phyloP scores from a whole-genome alignment of 2,888 invertebrate species.

The Phorcus lineatus region DNA sequence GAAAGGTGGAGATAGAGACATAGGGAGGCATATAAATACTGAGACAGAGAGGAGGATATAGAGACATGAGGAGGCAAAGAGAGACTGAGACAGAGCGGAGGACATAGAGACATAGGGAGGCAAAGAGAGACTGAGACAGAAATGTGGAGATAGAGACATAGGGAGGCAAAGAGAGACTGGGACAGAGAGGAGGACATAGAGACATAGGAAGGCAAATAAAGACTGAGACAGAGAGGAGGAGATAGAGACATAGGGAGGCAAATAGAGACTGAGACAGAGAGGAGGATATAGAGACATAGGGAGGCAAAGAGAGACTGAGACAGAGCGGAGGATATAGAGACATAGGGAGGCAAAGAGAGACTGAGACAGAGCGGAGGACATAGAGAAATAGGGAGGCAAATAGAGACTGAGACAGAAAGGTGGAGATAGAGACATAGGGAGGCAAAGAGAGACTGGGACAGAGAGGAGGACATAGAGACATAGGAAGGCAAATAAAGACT shows the following conservation, averaged over 20 bases:
- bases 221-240: not conserved
- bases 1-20: too few relatives aligned
- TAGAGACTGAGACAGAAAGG: too few relatives aligned
- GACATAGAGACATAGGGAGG: conserved; percentile 4
- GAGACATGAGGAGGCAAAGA: conserved; percentile 2
- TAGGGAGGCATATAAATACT: too few relatives aligned
- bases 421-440: conserved; percentile 29
- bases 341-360: conserved; percentile 26
- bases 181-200: not conserved
- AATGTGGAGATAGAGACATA: not conserved
- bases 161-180: too few relatives aligned
- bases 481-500: conserved; percentile 22
- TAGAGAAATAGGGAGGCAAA: conserved; percentile 28
- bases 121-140: too few relatives aligned
- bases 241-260: conserved; percentile 27
- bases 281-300: conserved; percentile 30
- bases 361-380: too few relatives aligned
- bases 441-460: conserved; percentile 22
- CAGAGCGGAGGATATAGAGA: too few relatives aligned
- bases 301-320: conserved; percentile 26
- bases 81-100: too few relatives aligned
- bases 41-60: too few relatives aligned
- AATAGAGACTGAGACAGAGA: conserved; percentile 22
- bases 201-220: not conserved
- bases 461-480: too few relatives aligned